Evolutionary conservation across 2,888 invertebrate species (phyloP), one percentile per base, ranked within the genome.

Genomic region (Agrochola lychnidis): DNA sequence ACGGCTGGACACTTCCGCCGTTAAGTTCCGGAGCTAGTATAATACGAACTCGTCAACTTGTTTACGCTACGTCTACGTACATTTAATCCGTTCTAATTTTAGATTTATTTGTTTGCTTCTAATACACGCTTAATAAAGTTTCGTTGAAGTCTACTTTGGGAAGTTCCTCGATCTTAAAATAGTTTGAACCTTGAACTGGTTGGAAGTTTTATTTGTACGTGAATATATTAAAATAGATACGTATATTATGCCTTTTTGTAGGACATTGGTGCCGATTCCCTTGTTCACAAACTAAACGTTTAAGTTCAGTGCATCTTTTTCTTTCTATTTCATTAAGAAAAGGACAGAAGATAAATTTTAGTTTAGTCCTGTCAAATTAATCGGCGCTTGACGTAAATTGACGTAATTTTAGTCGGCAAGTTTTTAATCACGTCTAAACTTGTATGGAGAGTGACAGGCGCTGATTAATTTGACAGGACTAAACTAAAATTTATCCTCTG

Each of bases 1-100:
- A 75, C 51, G 64, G 48, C 53, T 75, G 56, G 59, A 70, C 57
- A 62, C 51, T 78, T 68, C 75, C 64, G 70, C 70, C 79, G 73
- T 86, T 83, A 80, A 85, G 87, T 90, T 89, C 90, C 90, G 89
- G 79, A 76, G 81, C 69, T 61, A 42, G 63, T 84, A 36, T 36
- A 36, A 36, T 36, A 85, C 77, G 82, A 87, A 84, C 89, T 84
- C 75, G 76, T 78, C 63, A 10, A 48, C 62, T 66, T 78, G 88
- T 90, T 90, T 86, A 79, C 87, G 88, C 45, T 51, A 48, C 53
- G 30, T 71, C 61, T 73, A 79, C 71, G 76, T 80, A 56, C 22
- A 48, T 76, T 16, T 51, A 70, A 82, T 81, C 40, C 14, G 56
- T 10, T 85, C 82, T 73, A 85, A 78, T 86, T 81, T 83, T 83